Base-by-base conservation (phyloP, 2,113 vertebrate genomes). In the Pachycephala philippinensis region DNA sequence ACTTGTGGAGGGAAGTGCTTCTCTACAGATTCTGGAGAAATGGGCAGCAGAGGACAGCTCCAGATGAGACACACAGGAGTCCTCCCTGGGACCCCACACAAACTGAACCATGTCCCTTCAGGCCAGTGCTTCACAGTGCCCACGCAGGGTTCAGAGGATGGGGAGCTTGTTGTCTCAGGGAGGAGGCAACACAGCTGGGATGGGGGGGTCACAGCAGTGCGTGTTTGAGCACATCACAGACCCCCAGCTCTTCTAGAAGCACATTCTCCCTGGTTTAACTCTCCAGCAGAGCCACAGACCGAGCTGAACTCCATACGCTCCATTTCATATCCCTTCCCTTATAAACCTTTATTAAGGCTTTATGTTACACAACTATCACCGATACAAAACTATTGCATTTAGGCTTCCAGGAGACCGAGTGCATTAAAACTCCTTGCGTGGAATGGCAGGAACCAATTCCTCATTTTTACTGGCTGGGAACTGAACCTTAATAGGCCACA, bases 321-420 rank as follows among this genome's bases (percentile, higher is more conserved):
- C 80, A 66, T 92, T 96, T 96, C 91, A 87, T 87, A 96, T 89
- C 93, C 92, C 72, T 96, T 96, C 84, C 63, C 82, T 95, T 97
- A 95, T 95, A 95, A 97, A 97, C 93, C 93, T 97, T 97, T 97
- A 97, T 97, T 97, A 97, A 97, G 95, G 95, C 87, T 97, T 96
- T 96, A 97, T 94, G 97, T 97, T 97, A 97, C 96, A 96, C 96
- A 97, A 97, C 95, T 96, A 96, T 96, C 96, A 96, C 95, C 59
- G 9, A 97, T 97, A 97, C 96, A 95, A 93, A 97, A 97, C 96
- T 96, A 97, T 94, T 94, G 94, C 89, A 64, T 96, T 97, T 97
- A 92, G 88, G 94, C 95, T 97, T 94, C 85, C 95, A 97, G 87
- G 95, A 84, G 82, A 95, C 96, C 3, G 8, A 97, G 90, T 93